Evolutionary conservation across 1,140 invertebrate genomes (phyloP).

Genomic region (Drosophila arawakana): DNA sequence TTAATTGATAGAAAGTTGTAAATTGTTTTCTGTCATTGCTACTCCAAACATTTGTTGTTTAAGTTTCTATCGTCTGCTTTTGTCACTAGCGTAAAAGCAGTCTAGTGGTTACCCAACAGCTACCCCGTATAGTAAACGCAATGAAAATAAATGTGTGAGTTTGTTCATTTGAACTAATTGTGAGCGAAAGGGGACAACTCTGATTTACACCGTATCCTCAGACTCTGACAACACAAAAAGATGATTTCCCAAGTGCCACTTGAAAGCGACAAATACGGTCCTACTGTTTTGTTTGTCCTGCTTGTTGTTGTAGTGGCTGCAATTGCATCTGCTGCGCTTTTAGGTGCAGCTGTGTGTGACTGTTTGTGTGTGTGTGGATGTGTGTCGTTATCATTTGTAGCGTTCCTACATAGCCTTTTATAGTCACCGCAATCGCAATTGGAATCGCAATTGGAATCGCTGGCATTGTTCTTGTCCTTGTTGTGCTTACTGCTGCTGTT

Average conservation of each 20-base stretch:
- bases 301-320: constrained; percentile 39
- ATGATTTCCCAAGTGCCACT: constrained; percentile 80
- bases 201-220: neutral
- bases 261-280: constrained; percentile 74
- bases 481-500: neutral
- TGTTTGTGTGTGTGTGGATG: constrained; percentile 5
- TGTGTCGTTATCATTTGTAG: constrained; percentile 60
- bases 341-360: constrained; percentile 44
- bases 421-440: constrained; percentile 68
- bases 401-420: constrained; percentile 54
- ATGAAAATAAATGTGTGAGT: no score
- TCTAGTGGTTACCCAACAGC: no score
- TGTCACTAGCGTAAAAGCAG: no score
- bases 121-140: no score
- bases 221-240: constrained; percentile 47
- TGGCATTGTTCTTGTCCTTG: neutral
- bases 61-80: no score
- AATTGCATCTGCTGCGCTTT: constrained; percentile 71
- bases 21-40: no score
- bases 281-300: constrained; percentile 44
- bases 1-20: no score
- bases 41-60: no score
- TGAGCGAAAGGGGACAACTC: no score
- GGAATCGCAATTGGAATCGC: constrained; percentile 20
- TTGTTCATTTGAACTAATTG: no score